These are phyloP conservation scores for Lates calcarifer DNA, from an alignment of 2,113 vertebrate species.

Conservation along the genomic window DNA sequence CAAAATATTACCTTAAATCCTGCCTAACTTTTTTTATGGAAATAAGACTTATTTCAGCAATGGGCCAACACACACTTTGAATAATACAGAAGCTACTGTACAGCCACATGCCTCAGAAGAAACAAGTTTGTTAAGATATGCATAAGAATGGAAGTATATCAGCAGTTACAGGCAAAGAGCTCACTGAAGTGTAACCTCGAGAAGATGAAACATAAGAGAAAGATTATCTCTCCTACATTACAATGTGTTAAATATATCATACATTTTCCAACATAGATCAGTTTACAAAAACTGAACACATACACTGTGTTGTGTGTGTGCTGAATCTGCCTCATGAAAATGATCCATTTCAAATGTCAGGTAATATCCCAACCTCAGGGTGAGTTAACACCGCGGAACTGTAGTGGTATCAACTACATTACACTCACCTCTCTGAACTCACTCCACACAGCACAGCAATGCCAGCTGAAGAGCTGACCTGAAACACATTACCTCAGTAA, in stretches of 20 bases:
- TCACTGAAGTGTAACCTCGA: constrained; percentile 8
- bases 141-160: neutral
- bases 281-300: neutral
- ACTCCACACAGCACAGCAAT: constrained; percentile 36
- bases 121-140: constrained; percentile 9
- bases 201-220: constrained; percentile 22
- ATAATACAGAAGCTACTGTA: neutral
- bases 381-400: constrained; percentile 23
- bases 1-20: neutral
- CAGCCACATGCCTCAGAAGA: neutral
- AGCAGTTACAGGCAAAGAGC: neutral
- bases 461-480: constrained; percentile 61
- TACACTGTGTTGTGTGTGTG: neutral
- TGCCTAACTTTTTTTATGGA: neutral
- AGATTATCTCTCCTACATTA: constrained; percentile 9
- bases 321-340: constrained; percentile 34
- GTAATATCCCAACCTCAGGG: constrained; percentile 34
- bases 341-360: constrained; percentile 53
- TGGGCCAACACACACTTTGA: neutral
- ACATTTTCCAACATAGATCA: neutral
- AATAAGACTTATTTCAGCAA: neutral
- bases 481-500: constrained; percentile 65
- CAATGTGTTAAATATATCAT: constrained; percentile 18
- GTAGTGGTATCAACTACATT: constrained; percentile 57
- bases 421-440: constrained; percentile 58